phyloP scores from a whole-genome alignment of 53 echinoderm and acorn worm genomes.

The Antedon mediterranea region DNA sequence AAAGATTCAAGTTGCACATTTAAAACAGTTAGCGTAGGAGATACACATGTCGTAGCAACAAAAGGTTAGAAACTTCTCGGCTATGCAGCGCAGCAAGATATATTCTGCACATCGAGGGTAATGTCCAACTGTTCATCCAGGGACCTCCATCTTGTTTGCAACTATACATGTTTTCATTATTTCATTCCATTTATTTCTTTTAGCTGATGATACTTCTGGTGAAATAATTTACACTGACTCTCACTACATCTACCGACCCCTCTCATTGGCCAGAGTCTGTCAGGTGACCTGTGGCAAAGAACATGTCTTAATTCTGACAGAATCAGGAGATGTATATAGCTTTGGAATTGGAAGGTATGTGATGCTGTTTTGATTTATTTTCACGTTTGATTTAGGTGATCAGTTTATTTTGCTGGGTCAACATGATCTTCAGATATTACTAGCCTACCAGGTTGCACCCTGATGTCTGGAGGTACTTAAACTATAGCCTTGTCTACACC shows the following conservation, averaged over 20 bases:
- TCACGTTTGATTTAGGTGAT: no score
- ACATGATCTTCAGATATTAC: no score
- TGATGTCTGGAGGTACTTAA: no score
- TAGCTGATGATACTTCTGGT: conserved; percentile 1
- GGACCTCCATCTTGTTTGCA: no score
- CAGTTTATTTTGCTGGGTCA: no score
- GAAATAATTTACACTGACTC: conserved; percentile 3
- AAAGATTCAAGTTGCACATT: neutral
- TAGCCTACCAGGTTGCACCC: no score
- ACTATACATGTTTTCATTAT: no score
- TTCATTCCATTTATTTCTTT: neutral
- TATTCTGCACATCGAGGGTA: no score
- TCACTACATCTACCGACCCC: conserved; percentile 12
- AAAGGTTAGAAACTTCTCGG: neutral
- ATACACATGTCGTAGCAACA: neutral
- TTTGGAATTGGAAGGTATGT: conserved; percentile 66
- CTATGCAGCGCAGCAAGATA: no score
- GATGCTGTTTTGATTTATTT: neutral
- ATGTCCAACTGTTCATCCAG: no score
- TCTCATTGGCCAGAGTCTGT: conserved; percentile 7
- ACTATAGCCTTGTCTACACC: no score
- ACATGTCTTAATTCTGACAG: conserved; percentile 52
- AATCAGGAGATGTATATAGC: conserved; percentile 30
- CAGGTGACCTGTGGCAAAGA: conserved; percentile 60
- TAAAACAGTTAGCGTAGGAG: neutral